A percentile compares a stretch with the other conserved stretches of the same genome.
phyloP scores from a whole-genome alignment of 1,140 invertebrate species.

The Drosophila pallidifrons region DNA sequence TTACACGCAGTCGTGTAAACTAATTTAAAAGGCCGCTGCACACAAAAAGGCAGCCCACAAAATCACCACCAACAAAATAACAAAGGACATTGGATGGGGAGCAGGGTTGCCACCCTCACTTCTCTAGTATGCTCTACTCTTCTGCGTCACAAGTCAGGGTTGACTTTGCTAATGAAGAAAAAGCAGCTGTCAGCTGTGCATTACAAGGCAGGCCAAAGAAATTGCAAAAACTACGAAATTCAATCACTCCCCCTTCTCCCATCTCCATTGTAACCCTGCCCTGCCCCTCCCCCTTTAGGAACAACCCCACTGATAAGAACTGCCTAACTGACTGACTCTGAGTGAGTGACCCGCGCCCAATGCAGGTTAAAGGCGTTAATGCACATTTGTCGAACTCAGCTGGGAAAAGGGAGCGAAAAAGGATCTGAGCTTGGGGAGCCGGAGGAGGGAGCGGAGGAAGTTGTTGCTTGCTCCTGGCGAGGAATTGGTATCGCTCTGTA shows the following conservation, averaged over 20 bases:
- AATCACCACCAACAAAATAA: slow-evolving; percentile 74
- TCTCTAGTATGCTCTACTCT: background rate
- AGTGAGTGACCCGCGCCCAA: slow-evolving; percentile 20
- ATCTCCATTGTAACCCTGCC: background rate
- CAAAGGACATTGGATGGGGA: slow-evolving; percentile 52
- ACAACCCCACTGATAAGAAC: slow-evolving; percentile 21
- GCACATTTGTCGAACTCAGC: slow-evolving; percentile 67
- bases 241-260: slow-evolving; percentile 43
- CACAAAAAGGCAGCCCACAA: slow-evolving; percentile 54
- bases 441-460: background rate
- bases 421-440: background rate
- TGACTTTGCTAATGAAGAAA: slow-evolving; percentile 82
- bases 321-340: background rate
- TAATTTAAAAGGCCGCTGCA: slow-evolving; percentile 76
- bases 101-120: background rate
- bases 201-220: slow-evolving; percentile 69
- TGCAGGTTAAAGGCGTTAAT: slow-evolving; percentile 83
- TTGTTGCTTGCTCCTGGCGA: slow-evolving; percentile 25
- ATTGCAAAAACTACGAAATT: slow-evolving; percentile 72
- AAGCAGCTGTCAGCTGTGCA: slow-evolving; percentile 83
- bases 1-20: slow-evolving; percentile 82
- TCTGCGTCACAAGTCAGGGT: slow-evolving; percentile 44
- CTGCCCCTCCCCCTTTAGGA: background rate
- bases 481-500: slow-evolving; percentile 57
- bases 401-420: background rate